Conservation (phyloP, 2,888 invertebrate species). For the Parnassius glacialis region DNA sequence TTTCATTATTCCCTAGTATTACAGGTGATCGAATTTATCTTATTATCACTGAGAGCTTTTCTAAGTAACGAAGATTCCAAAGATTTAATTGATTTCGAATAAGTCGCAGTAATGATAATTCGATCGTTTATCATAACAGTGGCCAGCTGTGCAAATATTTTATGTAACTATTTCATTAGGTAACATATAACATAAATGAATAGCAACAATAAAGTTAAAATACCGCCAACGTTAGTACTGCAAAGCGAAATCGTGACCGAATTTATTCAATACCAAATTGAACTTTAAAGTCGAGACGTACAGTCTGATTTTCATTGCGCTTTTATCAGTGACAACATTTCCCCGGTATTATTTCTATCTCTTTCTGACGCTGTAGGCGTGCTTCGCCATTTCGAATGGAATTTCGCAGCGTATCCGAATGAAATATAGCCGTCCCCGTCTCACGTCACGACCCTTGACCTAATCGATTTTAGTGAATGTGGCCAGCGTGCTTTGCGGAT, state of each 20-base stretch:
- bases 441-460: slow-evolving; percentile 74
- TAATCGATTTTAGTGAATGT: slow-evolving; percentile 74
- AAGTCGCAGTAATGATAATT: slow-evolving; percentile 13
- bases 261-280: slow-evolving; percentile 40
- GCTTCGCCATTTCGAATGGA: slow-evolving; percentile 71
- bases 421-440: slow-evolving; percentile 68
- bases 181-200: slow-evolving; percentile 41
- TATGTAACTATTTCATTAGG: slow-evolving; percentile 43
- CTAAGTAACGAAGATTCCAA: neutral
- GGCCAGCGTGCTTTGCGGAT: slow-evolving; percentile 56
- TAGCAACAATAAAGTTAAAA: slow-evolving; percentile 66
- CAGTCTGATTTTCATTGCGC: slow-evolving; percentile 56
- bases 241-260: slow-evolving; percentile 67
- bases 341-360: slow-evolving; percentile 71
- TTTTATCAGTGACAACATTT: slow-evolving; percentile 58
- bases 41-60: too few relatives aligned
- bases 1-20: too few relatives aligned
- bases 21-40: too few relatives aligned
- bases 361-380: slow-evolving; percentile 70
- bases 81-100: slow-evolving; percentile 2
- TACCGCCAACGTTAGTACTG: slow-evolving; percentile 61
- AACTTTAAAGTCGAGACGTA: slow-evolving; percentile 47
- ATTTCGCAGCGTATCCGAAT: slow-evolving; percentile 57
- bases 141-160: slow-evolving; percentile 46
- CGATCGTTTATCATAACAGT: slow-evolving; percentile 24